Evolutionary conservation across 2,113 vertebrate genomes (phyloP).

Genomic region (Chauna torquata): DNA sequence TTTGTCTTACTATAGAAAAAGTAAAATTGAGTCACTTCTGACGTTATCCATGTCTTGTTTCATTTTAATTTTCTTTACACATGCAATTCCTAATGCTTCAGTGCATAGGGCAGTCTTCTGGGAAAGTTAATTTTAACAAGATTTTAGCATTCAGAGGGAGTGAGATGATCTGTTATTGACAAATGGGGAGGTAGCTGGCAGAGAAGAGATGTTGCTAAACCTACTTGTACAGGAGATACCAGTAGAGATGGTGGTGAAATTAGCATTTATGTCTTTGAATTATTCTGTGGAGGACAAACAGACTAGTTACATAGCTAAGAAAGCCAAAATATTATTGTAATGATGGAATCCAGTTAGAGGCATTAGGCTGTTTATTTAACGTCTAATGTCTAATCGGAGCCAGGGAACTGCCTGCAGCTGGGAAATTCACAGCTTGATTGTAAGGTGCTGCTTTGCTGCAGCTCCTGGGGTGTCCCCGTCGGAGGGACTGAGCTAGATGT

Average conservation of each 20-base stretch:
- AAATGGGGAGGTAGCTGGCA: neutral
- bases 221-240: neutral
- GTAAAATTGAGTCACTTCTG: neutral
- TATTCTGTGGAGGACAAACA: neutral
- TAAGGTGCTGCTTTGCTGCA: fast-evolving
- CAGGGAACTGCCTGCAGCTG: fast-evolving
- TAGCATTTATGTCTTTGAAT: neutral
- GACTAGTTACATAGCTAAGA: neutral
- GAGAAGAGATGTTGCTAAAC: neutral
- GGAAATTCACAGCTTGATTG: neutral
- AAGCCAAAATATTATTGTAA: neutral
- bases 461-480: neutral
- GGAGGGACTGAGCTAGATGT: no score
- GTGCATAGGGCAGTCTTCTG: neutral
- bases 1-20: neutral
- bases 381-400: no score
- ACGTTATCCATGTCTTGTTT: neutral
- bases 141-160: no score
- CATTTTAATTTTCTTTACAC: neutral
- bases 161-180: neutral
- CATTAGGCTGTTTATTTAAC: neutral
- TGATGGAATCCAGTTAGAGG: neutral
- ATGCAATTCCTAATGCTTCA: neutral
- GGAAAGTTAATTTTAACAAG: neutral
- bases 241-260: neutral